phyloP scores from a whole-genome alignment of 2,797 vertebrate genomes.

The Huso huso region DNA sequence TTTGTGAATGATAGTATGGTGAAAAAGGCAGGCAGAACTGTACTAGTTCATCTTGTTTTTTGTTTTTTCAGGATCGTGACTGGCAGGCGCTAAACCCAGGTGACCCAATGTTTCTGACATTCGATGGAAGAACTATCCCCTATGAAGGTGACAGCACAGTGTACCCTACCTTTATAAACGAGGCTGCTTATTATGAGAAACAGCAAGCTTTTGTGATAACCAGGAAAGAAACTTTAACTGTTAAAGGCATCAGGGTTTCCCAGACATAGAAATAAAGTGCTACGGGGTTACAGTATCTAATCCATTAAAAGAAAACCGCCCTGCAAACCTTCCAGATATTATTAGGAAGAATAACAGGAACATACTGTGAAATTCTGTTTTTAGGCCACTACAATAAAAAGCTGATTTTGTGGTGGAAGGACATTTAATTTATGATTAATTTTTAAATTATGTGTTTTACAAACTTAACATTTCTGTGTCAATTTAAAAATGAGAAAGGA shows the following conservation, averaged over 20 bases:
- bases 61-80: slow-evolving; percentile 77
- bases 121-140: slow-evolving; percentile 73
- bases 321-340: no score
- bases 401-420: no score
- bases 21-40: no score
- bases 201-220: slow-evolving; percentile 88
- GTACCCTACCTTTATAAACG: slow-evolving; percentile 91
- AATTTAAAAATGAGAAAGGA: no score
- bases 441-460: no score
- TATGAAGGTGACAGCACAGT: slow-evolving; percentile 71
- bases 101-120: slow-evolving; percentile 86
- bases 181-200: slow-evolving; percentile 96
- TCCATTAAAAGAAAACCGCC: no score
- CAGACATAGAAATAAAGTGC: slow-evolving; percentile 5
- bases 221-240: slow-evolving; percentile 64
- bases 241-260: slow-evolving; percentile 50
- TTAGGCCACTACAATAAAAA: no score
- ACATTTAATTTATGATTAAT: no score
- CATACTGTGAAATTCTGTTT: no score
- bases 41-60: not conserved
- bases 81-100: slow-evolving; percentile 85
- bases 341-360: no score
- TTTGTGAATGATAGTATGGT: no score
- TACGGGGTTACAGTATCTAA: not conserved
- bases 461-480: no score